Evolutionary conservation across 2,888 invertebrate species (phyloP), one percentile per base, ranked within the genome.

Genomic region (Uropetala carovei): DNA sequence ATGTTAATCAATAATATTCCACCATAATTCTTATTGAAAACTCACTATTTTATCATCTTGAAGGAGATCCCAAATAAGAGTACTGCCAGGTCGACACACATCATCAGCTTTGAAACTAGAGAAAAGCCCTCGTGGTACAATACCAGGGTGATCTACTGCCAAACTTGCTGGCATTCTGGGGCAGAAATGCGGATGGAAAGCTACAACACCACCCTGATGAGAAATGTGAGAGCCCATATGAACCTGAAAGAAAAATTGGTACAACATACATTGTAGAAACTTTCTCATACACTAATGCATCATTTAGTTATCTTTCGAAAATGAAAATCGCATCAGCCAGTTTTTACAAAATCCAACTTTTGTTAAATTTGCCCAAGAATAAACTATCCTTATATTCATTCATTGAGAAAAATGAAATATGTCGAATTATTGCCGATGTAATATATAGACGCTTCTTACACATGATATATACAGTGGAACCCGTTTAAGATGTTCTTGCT

Each of bases 11-110:
- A 60, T 0, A 59, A 0, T 2, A 59, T 30, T 60, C 0, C 2
- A 7, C 56, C 11, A 27, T 57, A n/a, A 10, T 22, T 22, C 27
- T n/a, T 7, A 22, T 7, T 16, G 1, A 60, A 56, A 93, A 96
- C 97, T 96, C 95, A 97, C 97, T 94, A 98, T 98, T 95, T 97
- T 97, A 94, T 98, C 98, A 95, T 99, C 99, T 95, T 99, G 99
- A 93, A 99, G 95, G 93, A 99, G 95, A 95, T 99, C 99, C 99
- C 99, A 99, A 2, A 99, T 96, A 93, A 99, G 95, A 10, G 99
- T 99, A 95, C 98, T 98, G 1, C 99, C 99, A 81, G 98, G 98
- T 94, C 98, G 97, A 94, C 99, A 99, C 57, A 99, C 98, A 94
- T 97, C 97, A 93, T 97, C 97, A 93, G 96, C 95, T 94, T 96